These are phyloP conservation scores for Papilio xuthus DNA, from an alignment of 1,140 invertebrate genomes.

Conservation along the genomic window DNA sequence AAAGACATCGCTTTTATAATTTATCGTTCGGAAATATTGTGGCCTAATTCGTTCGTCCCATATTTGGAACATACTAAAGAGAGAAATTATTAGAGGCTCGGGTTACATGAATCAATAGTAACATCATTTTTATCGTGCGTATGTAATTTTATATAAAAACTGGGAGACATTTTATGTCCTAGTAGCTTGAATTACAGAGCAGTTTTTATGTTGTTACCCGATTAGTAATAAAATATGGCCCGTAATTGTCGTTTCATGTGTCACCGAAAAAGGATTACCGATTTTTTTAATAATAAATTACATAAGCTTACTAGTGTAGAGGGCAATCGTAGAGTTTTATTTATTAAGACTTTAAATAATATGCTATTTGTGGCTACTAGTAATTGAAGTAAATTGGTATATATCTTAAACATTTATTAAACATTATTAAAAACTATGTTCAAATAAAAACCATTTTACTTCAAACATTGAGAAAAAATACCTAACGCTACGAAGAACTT, in stretches of 20 bases:
- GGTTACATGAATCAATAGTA: slow-evolving; percentile 36
- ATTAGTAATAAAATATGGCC: slow-evolving; percentile 21
- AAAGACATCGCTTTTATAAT: slow-evolving; percentile 78
- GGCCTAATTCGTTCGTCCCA: slow-evolving; percentile 68
- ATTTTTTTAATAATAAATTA: slow-evolving; percentile 1
- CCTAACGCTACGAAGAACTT: not conserved
- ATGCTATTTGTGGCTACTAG: not conserved
- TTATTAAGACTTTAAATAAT: not conserved
- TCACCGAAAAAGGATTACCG: not conserved
- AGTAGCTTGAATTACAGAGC: slow-evolving; percentile 1
- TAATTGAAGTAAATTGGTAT: not conserved
- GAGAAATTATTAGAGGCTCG: slow-evolving; percentile 54
- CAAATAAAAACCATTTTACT: not conserved
- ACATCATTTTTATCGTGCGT: slow-evolving; percentile 28
- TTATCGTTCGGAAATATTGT: slow-evolving; percentile 73
- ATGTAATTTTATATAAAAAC: slow-evolving; percentile 14
- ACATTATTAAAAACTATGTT: no score
- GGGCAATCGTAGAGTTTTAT: not conserved
- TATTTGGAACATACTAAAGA: slow-evolving; percentile 61
- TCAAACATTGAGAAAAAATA: not conserved
- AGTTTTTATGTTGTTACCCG: slow-evolving; percentile 16
- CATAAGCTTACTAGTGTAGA: not conserved
- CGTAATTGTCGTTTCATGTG: slow-evolving; percentile 5
- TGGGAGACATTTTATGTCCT: not conserved
- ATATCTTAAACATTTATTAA: not conserved